A percentile compares a stretch with the other conserved stretches of the same genome.
These are phyloP conservation scores for Drosophila nigrodunni DNA, from an alignment of 1,140 invertebrate species.

Conservation along the genomic window DNA sequence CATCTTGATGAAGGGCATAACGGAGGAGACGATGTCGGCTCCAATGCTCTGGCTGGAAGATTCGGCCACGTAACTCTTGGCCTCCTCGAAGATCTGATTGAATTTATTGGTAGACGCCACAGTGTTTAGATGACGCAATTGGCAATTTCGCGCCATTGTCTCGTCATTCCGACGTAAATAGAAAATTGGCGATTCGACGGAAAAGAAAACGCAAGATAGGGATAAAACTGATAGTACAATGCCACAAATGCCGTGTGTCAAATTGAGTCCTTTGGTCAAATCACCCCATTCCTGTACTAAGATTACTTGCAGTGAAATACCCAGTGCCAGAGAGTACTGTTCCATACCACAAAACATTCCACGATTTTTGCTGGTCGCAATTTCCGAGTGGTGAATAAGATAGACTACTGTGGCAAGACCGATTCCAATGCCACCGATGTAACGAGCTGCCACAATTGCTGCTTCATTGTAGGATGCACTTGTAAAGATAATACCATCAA, in stretches of 20 bases:
- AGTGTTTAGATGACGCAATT: conserved; percentile 30
- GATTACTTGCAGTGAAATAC: conserved; percentile 66
- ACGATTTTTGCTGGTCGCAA: conserved; percentile 25
- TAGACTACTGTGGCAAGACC: conserved; percentile 49
- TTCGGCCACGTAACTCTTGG: conserved; percentile 59
- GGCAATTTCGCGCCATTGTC: conserved; percentile 41
- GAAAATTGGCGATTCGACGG: conserved; percentile 66
- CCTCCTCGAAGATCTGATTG: conserved; percentile 47
- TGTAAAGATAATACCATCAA: conserved; percentile 53
- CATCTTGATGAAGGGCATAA: conserved; percentile 63
- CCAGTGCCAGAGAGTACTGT: conserved; percentile 47
- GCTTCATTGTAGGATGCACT: conserved; percentile 33
- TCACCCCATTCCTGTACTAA: conserved; percentile 47
- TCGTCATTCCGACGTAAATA: conserved; percentile 64
- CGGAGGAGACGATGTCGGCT: conserved; percentile 35
- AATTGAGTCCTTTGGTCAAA: conserved; percentile 37
- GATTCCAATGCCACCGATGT: conserved; percentile 53
- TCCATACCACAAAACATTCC: conserved; percentile 41
- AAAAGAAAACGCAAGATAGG: conserved; percentile 10
- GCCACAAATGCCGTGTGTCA: conserved; percentile 67
- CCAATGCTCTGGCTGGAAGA: conserved; percentile 34
- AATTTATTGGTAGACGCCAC: conserved; percentile 16
- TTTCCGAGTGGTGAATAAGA: conserved; percentile 56
- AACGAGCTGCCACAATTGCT: conserved; percentile 51
- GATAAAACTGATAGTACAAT: conserved; percentile 56